Base-by-base conservation (phyloP, 1,140 invertebrate species). In the Neelides sp. region DNA sequence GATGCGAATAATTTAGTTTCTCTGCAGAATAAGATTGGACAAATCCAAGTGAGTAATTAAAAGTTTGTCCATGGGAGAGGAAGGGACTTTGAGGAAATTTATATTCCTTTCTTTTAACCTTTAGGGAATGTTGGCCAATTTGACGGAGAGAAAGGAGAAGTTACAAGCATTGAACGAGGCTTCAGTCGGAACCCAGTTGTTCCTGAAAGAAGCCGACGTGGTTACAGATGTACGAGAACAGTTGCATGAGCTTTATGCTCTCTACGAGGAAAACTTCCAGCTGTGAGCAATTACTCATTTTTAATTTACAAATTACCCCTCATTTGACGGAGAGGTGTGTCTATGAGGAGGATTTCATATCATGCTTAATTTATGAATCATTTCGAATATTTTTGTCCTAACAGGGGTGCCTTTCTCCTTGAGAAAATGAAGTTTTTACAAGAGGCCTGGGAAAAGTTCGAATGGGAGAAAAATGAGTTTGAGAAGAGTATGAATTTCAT, bases 261-360 rank as follows among this genome's bases (percentile, higher is more conserved):
- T 61, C 13, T 61, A 61, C 42, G 59, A 61, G 42, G 59, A 61
- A 28, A 61, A 61, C 46, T 61, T 57, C 24, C 59, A 61, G 43
- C 34, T 61, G 55, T 61, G 50, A 54, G 58, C 51, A n/a, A 7
- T 37, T 39, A 8, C 12, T 40, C 30, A 30, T 0, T 26, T 22
- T 23, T 42, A 28, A n/a, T 34, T 23, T 27, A n/a, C 4, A 37
- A 28, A 26, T 39, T 46, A 35, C n/a, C 28, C 26, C 34, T 20
- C 13, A 15, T 48, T 37, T 39, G 20, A n/a, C n/a, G n/a, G n/a
- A n/a, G n/a, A n/a, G n/a, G n/a, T n/a, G n/a, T n/a, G n/a, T n/a
- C n/a, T n/a, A n/a, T n/a, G n/a, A n/a, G n/a, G n/a, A n/a, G n/a
- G n/a, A n/a, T n/a, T n/a, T n/a, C n/a, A n/a, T n/a, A n/a, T n/a